Conservation (phyloP, 2,888 invertebrate genomes). For the Caenorhabditis sp. region DNA sequence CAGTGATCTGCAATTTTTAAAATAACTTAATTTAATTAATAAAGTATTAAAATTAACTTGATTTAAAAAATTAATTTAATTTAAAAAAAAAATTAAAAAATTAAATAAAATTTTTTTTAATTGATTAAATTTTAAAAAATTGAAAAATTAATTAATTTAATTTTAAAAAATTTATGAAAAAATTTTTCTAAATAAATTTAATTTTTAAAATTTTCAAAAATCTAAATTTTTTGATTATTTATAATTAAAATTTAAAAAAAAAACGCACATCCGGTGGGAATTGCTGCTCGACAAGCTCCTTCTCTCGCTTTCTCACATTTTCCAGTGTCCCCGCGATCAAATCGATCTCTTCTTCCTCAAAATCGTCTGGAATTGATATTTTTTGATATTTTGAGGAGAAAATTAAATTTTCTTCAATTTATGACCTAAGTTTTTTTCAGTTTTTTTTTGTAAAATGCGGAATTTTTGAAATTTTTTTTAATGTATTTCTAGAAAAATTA, state of each 20-base stretch:
- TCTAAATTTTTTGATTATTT: too few relatives aligned
- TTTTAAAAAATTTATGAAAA: background rate
- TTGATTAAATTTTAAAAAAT: background rate
- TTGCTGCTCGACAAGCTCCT: conserved; percentile 42
- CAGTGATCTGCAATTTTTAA: conserved; percentile 52
- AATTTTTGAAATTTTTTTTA: too few relatives aligned
- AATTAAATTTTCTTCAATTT: too few relatives aligned
- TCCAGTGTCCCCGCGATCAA: conserved; percentile 41
- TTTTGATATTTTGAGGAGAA: too few relatives aligned
- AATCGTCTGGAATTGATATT: conserved; percentile 30
- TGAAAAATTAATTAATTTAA: background rate
- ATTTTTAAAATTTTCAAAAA: too few relatives aligned
- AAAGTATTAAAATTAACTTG: background rate
- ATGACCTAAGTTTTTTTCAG: too few relatives aligned
- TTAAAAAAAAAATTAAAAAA: too few relatives aligned
- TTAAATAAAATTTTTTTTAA: conserved; percentile 13
- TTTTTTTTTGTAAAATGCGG: too few relatives aligned
- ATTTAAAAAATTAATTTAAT: too few relatives aligned
- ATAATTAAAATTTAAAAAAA: background rate
- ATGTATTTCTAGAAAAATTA: too few relatives aligned
- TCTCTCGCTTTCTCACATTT: conserved; percentile 53
- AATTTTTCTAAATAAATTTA: background rate
- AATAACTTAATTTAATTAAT: conserved; percentile 1
- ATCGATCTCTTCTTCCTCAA: conserved; percentile 31
- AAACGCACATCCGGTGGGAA: conserved; percentile 51